Percentiles rank a stretch among this genome's conserved stretches.
Conservation (phyloP, 2,113 vertebrate genomes). For the Labeo rohita region DNA sequence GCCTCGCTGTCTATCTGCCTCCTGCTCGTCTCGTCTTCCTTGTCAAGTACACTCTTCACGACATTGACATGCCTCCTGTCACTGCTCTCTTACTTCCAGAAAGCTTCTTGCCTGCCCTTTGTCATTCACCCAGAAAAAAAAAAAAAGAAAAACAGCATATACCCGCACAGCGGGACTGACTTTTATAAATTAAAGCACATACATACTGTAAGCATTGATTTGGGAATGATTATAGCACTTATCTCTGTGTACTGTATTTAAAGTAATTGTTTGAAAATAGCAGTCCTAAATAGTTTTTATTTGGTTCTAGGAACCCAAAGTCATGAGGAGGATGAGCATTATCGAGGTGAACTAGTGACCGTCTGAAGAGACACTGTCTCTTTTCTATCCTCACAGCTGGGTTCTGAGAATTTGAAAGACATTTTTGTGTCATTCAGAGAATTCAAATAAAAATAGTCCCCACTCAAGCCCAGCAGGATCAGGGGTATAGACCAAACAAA, state of each 20-base stretch:
- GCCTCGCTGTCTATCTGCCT: conserved; percentile 42
- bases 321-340: not conserved
- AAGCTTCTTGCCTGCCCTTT: conserved; percentile 14
- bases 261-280: not conserved
- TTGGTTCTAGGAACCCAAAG: not conserved
- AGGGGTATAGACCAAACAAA: not conserved
- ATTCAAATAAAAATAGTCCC: not conserved
- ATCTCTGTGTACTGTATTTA: not conserved
- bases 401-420: not conserved
- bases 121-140: conserved; percentile 18
- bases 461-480: not conserved
- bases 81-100: conserved; percentile 18
- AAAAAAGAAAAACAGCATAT: not conserved
- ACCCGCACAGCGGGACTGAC: not conserved
- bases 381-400: not conserved
- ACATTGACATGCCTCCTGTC: conserved; percentile 46
- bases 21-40: conserved; percentile 17
- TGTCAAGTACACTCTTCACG: conserved; percentile 36
- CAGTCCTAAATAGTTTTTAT: not conserved
- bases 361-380: not conserved
- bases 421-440: not conserved
- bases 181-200: not conserved
- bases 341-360: not conserved
- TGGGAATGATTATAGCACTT: not conserved
- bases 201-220: not conserved